Percentiles rank a stretch among this genome's conserved stretches.
Conservation (phyloP, 1,140 invertebrate genomes). For the Leptinotarsa lineolata region DNA sequence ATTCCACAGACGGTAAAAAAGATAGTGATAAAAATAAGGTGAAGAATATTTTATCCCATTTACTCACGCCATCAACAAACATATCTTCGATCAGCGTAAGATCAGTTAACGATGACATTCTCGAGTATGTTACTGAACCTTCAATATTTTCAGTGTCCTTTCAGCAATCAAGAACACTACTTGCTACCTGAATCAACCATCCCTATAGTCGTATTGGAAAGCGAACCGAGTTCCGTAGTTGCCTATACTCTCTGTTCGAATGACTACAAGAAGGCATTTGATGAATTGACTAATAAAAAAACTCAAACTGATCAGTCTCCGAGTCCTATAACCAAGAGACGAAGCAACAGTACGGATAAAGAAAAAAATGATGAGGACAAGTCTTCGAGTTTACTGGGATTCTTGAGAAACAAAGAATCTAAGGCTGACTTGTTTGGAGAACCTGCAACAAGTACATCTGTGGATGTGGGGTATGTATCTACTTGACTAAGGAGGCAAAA, state of each 20-base stretch:
- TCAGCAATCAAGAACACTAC: constrained; percentile 70
- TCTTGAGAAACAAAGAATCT: constrained; percentile 56
- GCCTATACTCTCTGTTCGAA: constrained; percentile 78
- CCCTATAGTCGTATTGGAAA: constrained; percentile 80
- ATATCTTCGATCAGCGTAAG: constrained; percentile 56
- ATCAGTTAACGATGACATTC: too few relatives aligned
- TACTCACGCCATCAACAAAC: constrained; percentile 61
- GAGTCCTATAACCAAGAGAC: constrained; percentile 60
- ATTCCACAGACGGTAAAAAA: constrained; percentile 47
- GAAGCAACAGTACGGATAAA: constrained; percentile 52
- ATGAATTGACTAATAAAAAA: constrained; percentile 58
- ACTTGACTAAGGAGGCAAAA: neutral
- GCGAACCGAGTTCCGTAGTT: constrained; percentile 88
- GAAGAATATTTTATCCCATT: constrained; percentile 71
- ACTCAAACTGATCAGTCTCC: constrained; percentile 52
- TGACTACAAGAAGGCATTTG: constrained; percentile 70
- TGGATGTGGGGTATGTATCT: neutral
- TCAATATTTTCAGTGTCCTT: constrained; percentile 59
- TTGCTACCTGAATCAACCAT: constrained; percentile 61
- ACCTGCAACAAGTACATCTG: neutral
- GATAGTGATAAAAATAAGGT: constrained; percentile 67
- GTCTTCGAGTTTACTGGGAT: constrained; percentile 58
- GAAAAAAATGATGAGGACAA: constrained; percentile 57
- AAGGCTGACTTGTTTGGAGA: constrained; percentile 40
- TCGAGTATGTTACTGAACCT: too few relatives aligned